Evolutionary conservation across 2,113 vertebrate genomes (phyloP).

Genomic region (Ploceus nigricollis): DNA sequence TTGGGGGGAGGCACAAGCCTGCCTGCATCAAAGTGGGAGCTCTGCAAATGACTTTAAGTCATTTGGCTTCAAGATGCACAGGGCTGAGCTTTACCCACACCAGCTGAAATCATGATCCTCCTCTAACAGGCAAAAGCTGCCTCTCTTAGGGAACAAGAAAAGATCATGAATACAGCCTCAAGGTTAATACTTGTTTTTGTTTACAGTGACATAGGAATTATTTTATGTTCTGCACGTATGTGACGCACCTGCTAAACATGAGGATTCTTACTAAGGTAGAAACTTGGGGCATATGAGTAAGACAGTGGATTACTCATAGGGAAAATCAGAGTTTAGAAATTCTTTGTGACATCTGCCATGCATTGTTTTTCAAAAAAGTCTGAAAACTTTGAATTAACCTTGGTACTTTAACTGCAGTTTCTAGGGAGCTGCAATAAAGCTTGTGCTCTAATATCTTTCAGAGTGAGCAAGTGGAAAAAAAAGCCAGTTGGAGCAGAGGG

Average conservation of each 20-base stretch:
- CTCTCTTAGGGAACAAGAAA: neutral
- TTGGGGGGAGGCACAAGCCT: neutral
- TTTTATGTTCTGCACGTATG: neutral
- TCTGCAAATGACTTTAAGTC: neutral
- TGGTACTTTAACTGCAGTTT: neutral
- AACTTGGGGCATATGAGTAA: neutral
- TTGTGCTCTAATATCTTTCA: neutral
- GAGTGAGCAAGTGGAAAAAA: neutral
- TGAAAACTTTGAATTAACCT: conserved; percentile 37
- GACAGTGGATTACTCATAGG: neutral
- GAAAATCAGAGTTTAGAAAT: neutral
- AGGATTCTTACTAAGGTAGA: neutral
- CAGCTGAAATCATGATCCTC: neutral
- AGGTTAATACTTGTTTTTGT: neutral
- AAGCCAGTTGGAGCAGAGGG: neutral
- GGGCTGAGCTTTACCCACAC: neutral
- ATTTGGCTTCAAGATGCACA: neutral
- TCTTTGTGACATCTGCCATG: neutral
- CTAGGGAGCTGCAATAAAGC: neutral
- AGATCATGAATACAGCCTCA: neutral
- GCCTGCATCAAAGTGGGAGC: accelerated
- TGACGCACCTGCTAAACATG: neutral
- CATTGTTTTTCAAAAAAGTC: neutral
- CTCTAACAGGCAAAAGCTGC: neutral
- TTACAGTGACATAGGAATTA: neutral